Evolutionary conservation across 2,888 invertebrate species (phyloP), one percentile per base, ranked within the genome.

Genomic region (Stenodera caucasica): DNA sequence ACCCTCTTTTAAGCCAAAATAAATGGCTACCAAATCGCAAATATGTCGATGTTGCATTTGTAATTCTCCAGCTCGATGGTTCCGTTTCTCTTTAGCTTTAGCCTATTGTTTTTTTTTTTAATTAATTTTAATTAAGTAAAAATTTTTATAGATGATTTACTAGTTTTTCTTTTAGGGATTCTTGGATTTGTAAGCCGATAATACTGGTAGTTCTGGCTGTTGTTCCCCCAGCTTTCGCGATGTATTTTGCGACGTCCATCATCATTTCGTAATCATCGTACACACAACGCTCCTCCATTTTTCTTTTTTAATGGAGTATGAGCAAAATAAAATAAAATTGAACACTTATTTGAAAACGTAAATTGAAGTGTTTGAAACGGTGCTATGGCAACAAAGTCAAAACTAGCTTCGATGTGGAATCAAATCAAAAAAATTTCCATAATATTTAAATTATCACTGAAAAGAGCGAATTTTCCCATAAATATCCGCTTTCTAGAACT

Each of bases 21-120:
- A 81, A 29, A 83, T 80, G 8, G 88, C 87, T 30, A 86, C 86
- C 74, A 87, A 84, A 70, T 90, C 89, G 63, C 92, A 78, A 1
- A 92, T 79, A 76, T 88, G 88, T 63, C 88, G 84, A 73, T 90
- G 89, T 55, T 81, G 74, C 73, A 84, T 72, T 75, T 81, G 79
- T 73, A 88, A 69, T 69, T 80, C 73, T 67, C 81, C 72, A 53
- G 80, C 75, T 49, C 86, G 75, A 1, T 64, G 67, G 40, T 73
- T 77, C 56, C 90, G 83, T 35, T 81, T 80, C 71, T 88, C 89
- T 78, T 85, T 88, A 53, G 84, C 87, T 78, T 83, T 86, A 21
- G 81, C 81, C 88, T 89, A 78, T 21, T 12, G 7, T 54, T 53
- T 49, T 23, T 35, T 35, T n/a, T 29, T 45, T 40, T 30, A n/a